phyloP scores from a whole-genome alignment of 37 sponge, comb jelly and placozoan genomes.

The Halichondria panicea region DNA sequence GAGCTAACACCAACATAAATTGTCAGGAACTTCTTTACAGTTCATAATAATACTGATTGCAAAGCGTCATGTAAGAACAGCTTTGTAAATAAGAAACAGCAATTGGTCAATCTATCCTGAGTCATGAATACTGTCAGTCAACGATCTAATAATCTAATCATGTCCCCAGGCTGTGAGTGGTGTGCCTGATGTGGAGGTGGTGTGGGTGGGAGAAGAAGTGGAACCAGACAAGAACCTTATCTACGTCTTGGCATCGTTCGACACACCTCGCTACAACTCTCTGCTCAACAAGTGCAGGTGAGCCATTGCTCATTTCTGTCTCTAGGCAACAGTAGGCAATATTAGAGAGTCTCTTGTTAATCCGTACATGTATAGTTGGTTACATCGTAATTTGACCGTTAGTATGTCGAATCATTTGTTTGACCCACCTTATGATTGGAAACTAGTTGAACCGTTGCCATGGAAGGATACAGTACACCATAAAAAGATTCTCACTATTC shows the following conservation, averaged over 20 bases:
- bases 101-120: no score
- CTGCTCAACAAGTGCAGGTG: slow-evolving; percentile 50
- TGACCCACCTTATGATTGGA: no score
- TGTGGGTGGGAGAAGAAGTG: slow-evolving; percentile 18
- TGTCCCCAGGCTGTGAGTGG: slow-evolving; percentile 2
- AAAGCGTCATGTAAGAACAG: no score
- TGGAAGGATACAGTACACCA: neutral
- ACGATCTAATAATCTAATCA: no score
- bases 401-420: neutral
- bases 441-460: neutral
- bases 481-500: neutral
- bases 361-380: neutral
- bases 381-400: neutral
- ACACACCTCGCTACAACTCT: slow-evolving; percentile 16
- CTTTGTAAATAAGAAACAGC: no score
- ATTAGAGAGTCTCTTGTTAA: neutral
- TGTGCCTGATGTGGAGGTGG: slow-evolving; percentile 24
- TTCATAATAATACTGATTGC: no score
- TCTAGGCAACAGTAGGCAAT: neutral
- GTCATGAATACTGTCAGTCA: no score
- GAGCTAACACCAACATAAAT: no score
- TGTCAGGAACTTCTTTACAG: no score
- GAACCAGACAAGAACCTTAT: slow-evolving; percentile 29
- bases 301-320: neutral
- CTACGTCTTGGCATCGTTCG: slow-evolving; percentile 62